Evolutionary conservation across 2,113 vertebrate genomes (phyloP).

Genomic region (Gila orcuttii): DNA sequence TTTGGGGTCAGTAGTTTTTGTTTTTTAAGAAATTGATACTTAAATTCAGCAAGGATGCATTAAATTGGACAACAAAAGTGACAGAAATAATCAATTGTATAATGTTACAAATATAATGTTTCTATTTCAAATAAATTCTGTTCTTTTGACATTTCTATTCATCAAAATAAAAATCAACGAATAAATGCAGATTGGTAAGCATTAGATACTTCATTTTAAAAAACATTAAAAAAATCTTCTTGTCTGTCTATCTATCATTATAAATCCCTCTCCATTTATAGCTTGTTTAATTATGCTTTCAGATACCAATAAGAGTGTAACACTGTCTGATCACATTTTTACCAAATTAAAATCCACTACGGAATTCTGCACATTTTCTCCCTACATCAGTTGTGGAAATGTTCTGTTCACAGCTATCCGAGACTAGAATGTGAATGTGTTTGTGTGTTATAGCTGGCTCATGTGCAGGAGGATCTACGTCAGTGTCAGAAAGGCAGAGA

Average conservation of each 20-base stretch:
- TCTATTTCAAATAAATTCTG: neutral
- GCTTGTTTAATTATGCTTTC: neutral
- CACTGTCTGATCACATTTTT: neutral
- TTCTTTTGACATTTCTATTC: neutral
- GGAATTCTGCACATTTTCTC: neutral
- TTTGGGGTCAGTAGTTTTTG: neutral
- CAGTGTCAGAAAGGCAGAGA: conserved; percentile 83
- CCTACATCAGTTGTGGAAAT: neutral
- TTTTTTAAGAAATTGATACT: neutral
- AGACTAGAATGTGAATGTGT: neutral
- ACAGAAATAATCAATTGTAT: neutral
- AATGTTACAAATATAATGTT: neutral
- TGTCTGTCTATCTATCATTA: no score
- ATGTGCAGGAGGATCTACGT: conserved; percentile 82
- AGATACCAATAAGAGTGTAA: neutral
- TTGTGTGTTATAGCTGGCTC: conserved; percentile 73
- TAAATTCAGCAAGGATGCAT: neutral
- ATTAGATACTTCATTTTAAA: neutral
- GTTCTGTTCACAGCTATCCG: neutral
- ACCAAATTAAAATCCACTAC: neutral
- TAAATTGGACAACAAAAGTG: neutral
- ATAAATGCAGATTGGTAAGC: neutral
- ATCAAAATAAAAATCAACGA: neutral
- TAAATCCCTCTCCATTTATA: neutral
- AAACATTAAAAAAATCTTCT: no score